Evolutionary conservation across 2,888 invertebrate genomes (phyloP).

Genomic region (Taphrorychus bicolor): DNA sequence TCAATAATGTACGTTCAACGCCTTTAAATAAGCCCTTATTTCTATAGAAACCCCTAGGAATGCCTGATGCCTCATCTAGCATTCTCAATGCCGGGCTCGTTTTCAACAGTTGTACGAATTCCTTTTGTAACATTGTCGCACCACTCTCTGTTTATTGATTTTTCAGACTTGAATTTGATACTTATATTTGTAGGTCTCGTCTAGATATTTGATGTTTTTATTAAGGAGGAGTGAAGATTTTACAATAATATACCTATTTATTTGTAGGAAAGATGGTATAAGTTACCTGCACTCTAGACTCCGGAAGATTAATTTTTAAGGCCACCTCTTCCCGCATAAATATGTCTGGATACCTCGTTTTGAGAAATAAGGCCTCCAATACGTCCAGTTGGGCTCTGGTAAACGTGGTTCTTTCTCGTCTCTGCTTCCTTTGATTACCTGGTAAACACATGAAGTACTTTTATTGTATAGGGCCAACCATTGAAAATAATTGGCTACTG

Average conservation of each 20-base stretch:
- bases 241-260: background rate
- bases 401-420: constrained; percentile 96
- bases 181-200: background rate
- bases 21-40: constrained; percentile 12
- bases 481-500: too few relatives aligned
- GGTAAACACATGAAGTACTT: background rate
- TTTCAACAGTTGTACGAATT: constrained; percentile 50
- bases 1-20: constrained; percentile 5
- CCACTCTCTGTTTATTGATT: constrained; percentile 38
- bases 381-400: constrained; percentile 95
- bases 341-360: constrained; percentile 97
- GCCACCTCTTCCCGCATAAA: constrained; percentile 99
- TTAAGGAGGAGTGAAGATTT: background rate
- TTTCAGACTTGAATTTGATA: constrained; percentile 38
- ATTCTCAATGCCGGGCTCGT: constrained; percentile 46
- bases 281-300: constrained; percentile 94
- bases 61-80: constrained; percentile 19
- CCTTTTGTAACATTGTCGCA: constrained; percentile 46
- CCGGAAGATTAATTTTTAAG: constrained; percentile 95
- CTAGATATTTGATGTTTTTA: background rate
- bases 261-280: background rate
- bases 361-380: constrained; percentile 90
- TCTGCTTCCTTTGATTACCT: constrained; percentile 86
- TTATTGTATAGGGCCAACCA: too few relatives aligned
- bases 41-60: constrained; percentile 25